phyloP scores from a whole-genome alignment of 1,140 invertebrate species.

The Arion vulgaris region DNA sequence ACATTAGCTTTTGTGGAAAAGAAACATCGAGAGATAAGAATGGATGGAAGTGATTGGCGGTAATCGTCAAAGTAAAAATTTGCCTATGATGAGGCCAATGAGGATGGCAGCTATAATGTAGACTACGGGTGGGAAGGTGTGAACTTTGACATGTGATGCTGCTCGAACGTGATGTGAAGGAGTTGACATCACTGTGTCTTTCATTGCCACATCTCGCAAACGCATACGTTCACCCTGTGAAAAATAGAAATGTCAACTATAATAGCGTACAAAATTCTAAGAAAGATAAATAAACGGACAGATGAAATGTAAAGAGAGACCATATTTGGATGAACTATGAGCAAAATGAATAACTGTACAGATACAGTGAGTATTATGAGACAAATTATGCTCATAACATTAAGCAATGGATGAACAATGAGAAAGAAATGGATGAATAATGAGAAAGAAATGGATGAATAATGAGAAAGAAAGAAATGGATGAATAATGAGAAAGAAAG shows the following conservation, averaged over 20 bases:
- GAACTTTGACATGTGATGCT: conserved; percentile 34
- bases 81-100: conserved; percentile 74
- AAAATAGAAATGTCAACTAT: neutral
- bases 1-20: neutral
- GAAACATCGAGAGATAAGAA: conserved; percentile 9
- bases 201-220: conserved; percentile 77
- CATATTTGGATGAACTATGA: too few relatives aligned
- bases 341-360: too few relatives aligned
- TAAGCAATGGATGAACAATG: too few relatives aligned
- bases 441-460: too few relatives aligned
- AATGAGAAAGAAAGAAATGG: too few relatives aligned
- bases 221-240: conserved; percentile 74
- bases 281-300: too few relatives aligned
- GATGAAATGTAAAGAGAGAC: too few relatives aligned
- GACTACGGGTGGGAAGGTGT: conserved; percentile 67
- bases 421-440: too few relatives aligned
- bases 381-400: too few relatives aligned
- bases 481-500: too few relatives aligned
- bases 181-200: conserved; percentile 75
- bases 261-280: too few relatives aligned
- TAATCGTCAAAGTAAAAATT: conserved; percentile 72
- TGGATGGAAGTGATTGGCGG: neutral
- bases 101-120: conserved; percentile 72
- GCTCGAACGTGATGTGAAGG: conserved; percentile 54
- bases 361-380: too few relatives aligned